These are phyloP conservation scores for Sycophila texana DNA, from an alignment of 2,888 invertebrate genomes.

Conservation along the genomic window DNA sequence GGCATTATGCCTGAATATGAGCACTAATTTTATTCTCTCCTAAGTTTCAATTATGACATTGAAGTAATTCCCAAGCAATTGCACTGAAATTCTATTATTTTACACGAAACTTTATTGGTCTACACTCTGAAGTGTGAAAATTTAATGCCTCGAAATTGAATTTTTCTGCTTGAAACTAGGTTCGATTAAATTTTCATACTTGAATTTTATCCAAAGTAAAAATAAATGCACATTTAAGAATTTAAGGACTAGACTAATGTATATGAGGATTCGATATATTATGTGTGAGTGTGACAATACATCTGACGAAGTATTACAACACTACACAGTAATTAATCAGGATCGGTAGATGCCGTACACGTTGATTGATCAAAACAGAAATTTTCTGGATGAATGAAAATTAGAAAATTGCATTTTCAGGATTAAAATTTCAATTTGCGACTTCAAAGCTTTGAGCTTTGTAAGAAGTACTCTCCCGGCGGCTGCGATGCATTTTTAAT, in stretches of 20 bases:
- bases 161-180: neutral
- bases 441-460: too few species aligned
- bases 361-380: conserved; percentile 28
- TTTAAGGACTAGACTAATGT: neutral
- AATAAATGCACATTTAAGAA: neutral
- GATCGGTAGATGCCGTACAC: neutral
- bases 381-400: neutral
- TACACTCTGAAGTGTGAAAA: neutral
- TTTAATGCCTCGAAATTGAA: neutral
- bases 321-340: conserved; percentile 12
- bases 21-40: neutral
- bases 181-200: neutral
- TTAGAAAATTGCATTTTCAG: neutral
- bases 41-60: neutral
- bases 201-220: neutral
- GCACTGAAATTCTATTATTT: neutral
- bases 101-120: neutral
- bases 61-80: neutral
- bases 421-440: too few species aligned
- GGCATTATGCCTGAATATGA: neutral
- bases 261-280: too few species aligned
- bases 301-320: conserved; percentile 1
- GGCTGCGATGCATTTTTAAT: too few species aligned
- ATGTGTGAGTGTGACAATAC: conserved; percentile 4
- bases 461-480: too few species aligned